Evolutionary conservation across 1,140 invertebrate genomes (phyloP), one percentile per base, ranked within the genome.

Genomic region (Eumaeus atala): DNA sequence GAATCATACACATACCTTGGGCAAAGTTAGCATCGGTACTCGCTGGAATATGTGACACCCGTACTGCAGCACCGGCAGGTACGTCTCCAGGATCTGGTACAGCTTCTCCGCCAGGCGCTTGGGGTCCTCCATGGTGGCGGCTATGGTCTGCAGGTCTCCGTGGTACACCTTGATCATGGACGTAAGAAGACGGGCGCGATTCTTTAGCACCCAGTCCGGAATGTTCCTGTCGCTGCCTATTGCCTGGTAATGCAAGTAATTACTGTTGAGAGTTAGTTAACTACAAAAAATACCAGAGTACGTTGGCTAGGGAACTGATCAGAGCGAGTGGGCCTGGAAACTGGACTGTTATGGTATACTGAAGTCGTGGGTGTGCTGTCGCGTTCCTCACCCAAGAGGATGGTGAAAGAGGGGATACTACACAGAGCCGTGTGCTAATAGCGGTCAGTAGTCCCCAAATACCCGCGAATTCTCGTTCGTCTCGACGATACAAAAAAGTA

Each of bases 221-320:
- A 95, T 94, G 74, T 95, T 94, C 42, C 93, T 90, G 80, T 95
- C 94, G n/a, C 94, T 95, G 12, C 95, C 95, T 56, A 95, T 91
- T 47, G 92, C 93, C 94, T 95, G 58, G 1, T 40, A 18, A 49
- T 4, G 59, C 14, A 54, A 54, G n/a, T n/a, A n/a, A 28, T 28
- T 2, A 2, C 2, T 28, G 21, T 3, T 6, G 2, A 28, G 21
- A 28, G 21, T 28, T 2, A 28, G 21, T 28, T 6, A 6, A 28
- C 21, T 28, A 28, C 21, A 28, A 28, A 28, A 28, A 2, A 3
- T 28, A 28, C 21, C 21, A 28, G 21, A 28, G 21, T 6, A 6
- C 2, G 21, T 28, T 28, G 6, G 21, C 21, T 28, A 28, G 21
- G 21, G 6, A 28, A 28, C 21, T 28, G 21, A 28, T 6, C 21